Evolutionary conservation across 2,888 invertebrate species (phyloP), one percentile per base, ranked within the genome.

Genomic region (Lasioglossum vierecki): DNA sequence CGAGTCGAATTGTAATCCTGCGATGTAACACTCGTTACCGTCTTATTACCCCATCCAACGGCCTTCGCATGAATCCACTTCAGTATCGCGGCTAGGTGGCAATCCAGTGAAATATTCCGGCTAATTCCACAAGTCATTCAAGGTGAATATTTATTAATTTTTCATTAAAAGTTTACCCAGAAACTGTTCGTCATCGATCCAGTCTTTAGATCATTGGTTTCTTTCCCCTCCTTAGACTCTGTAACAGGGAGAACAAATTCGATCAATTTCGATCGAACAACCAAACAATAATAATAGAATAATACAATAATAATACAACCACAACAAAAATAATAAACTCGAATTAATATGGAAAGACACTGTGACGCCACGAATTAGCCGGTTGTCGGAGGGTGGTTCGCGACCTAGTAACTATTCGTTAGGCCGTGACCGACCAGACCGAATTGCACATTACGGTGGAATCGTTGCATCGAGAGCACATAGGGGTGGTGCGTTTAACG

Each of bases 381-480:
- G 46, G 49, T n/a, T 15, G 46, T 46, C 18, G 39, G 46, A 30
- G 35, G 41, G 66, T 70, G 44, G 70, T 53, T 76, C 75, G 70
- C 49, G 57, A 57, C 72, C 71, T 71, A 71, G 80, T 60, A 76
- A 80, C 81, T 81, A 76, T 76, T 57, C 74, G 81, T 83, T 80
- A 72, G 44, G 46, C 71, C 46, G 15, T 44, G 44, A 13, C 44
- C 44, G 44, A 13, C 15, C 71, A 41, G 35, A 44, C 77, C 60
- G 60, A 74, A 82, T 77, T 60, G 49, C 73, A 35, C 73, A 44
- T 83, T 77, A 74, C 70, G 57, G 9, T 39, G 57, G 39, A 57
- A 49, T 49, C 68, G 74, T 46, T 76, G 26, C 83, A 60, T 66
- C 44, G 77, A 71, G 66, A 68, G 22, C 18, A 15, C 66, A 35